Percentiles rank a stretch among this genome's conserved stretches.
phyloP scores from a whole-genome alignment of 2,888 invertebrate genomes.

The Nomada ferruginata region DNA sequence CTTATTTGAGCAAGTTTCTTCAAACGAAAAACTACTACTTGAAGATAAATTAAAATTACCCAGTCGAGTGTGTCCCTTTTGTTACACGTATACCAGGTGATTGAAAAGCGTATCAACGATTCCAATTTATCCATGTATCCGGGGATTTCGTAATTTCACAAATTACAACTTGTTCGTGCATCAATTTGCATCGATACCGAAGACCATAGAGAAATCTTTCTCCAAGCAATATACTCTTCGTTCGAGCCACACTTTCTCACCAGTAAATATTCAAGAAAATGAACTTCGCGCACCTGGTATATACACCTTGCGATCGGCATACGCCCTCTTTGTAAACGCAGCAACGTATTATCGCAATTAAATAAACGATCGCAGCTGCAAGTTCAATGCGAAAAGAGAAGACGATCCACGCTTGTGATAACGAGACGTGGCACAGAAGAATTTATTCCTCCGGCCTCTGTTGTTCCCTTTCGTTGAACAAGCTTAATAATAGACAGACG shows the following conservation, averaged over 20 bases:
- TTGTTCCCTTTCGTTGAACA: no score
- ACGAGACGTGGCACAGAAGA: no score
- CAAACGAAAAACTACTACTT: not conserved
- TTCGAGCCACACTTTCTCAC: not conserved
- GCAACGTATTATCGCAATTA: not conserved
- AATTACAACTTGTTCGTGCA: not conserved
- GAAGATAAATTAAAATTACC: not conserved
- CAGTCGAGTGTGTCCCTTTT: not conserved
- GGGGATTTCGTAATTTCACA: not conserved
- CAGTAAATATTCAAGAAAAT: not conserved
- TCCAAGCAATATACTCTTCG: no score
- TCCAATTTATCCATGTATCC: not conserved
- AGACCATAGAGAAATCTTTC: no score
- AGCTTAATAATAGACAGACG: not conserved
- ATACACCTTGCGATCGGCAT: not conserved
- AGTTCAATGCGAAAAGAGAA: not conserved
- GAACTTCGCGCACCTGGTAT: not conserved
- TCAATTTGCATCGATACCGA: not conserved
- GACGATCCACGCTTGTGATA: no score
- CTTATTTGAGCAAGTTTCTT: not conserved
- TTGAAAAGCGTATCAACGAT: not conserved
- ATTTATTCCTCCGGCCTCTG: no score
- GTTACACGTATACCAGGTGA: no score
- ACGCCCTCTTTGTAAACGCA: not conserved
- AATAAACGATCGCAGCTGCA: not conserved